A percentile compares a stretch with the other conserved stretches of the same genome.
Conservation (phyloP, 2,888 invertebrate species). For the Aphodius granarius region DNA sequence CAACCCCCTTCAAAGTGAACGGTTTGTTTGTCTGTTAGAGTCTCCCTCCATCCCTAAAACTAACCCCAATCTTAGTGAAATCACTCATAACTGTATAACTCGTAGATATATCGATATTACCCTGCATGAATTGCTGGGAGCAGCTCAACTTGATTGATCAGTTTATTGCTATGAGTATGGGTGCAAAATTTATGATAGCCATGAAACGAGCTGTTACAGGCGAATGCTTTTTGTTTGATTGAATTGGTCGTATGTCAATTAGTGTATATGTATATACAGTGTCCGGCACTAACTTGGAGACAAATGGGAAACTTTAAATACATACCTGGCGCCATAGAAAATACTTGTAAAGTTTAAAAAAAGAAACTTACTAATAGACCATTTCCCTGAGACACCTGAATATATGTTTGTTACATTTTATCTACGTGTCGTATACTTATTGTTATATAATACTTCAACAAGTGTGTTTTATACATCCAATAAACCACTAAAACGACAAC, state of each 20-base stretch:
- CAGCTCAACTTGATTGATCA: not conserved
- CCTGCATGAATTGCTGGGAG: not conserved
- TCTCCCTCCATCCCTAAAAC: not conserved
- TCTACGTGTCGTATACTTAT: too few species aligned
- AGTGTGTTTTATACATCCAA: not conserved
- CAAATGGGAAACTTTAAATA: too few species aligned
- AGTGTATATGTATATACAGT: too few species aligned
- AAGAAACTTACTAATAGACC: too few species aligned
- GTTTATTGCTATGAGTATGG: not conserved
- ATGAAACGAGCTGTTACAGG: slow-evolving; percentile 1
- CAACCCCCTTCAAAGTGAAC: not conserved
- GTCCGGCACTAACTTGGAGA: too few species aligned
- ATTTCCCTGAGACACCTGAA: too few species aligned
- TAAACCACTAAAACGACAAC: not conserved
- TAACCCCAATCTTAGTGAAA: slow-evolving; percentile 10
- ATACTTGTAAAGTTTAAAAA: too few species aligned
- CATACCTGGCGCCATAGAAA: too few species aligned
- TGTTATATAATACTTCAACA: too few species aligned
- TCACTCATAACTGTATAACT: slow-evolving; percentile 16
- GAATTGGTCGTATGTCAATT: slow-evolving; percentile 8
- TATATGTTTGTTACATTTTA: too few species aligned
- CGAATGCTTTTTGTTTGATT: slow-evolving; percentile 14
- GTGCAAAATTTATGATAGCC: not conserved
- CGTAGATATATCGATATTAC: not conserved
- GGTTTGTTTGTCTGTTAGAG: not conserved